A percentile compares a stretch with the other conserved stretches of the same genome.
Conservation (phyloP, 2,797 vertebrate species). For the Dallia pectoralis region DNA sequence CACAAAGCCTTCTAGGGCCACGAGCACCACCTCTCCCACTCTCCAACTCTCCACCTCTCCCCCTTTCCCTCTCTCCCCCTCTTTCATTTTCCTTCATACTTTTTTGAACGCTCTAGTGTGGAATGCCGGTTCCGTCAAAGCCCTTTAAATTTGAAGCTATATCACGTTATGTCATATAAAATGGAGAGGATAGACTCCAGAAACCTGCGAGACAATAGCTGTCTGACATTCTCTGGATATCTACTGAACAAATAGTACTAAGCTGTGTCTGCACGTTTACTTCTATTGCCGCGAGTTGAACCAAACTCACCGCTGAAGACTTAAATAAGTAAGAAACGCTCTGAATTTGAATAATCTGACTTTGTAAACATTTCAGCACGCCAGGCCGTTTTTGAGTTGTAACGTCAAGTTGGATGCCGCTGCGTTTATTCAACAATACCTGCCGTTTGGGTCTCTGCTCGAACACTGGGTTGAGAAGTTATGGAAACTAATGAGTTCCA, state of each 20-base stretch:
- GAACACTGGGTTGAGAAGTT: conserved; percentile 21
- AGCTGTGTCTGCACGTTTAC: conserved; percentile 23
- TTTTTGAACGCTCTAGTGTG: conserved; percentile 40
- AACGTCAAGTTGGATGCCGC: conserved; percentile 31
- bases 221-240: conserved; percentile 70
- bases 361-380: conserved; percentile 38
- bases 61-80: too few relatives aligned
- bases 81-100: not conserved
- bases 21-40: conserved; percentile 12
- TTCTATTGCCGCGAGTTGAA: conserved; percentile 41
- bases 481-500: conserved; percentile 31
- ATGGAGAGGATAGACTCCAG: conserved; percentile 53
- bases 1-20: conserved; percentile 9
- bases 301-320: conserved; percentile 28
- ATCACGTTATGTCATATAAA: conserved; percentile 50
- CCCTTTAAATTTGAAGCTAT: conserved; percentile 50
- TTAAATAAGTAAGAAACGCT: conserved; percentile 41
- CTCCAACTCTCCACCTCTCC: too few relatives aligned
- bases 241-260: conserved; percentile 58
- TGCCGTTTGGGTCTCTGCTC: conserved; percentile 26
- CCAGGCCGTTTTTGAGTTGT: conserved; percentile 16
- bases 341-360: conserved; percentile 57
- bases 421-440: conserved; percentile 30
- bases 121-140: conserved; percentile 47
- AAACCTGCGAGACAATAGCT: conserved; percentile 56